phyloP scores from a whole-genome alignment of 2,113 vertebrate species.

The Podarcis muralis region DNA sequence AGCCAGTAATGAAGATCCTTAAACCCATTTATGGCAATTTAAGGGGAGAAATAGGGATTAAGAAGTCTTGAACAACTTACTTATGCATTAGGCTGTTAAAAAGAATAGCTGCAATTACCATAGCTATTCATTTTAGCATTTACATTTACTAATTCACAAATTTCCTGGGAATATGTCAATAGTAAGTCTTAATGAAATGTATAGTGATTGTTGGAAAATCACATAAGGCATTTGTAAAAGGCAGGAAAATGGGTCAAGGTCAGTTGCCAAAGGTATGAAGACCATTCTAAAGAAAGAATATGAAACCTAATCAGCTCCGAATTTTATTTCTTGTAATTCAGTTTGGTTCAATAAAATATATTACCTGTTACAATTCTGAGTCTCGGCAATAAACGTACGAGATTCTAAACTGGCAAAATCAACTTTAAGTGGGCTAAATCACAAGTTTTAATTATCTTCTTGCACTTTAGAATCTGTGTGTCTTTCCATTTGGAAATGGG shows the following conservation, averaged over 20 bases:
- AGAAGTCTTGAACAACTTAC: not conserved
- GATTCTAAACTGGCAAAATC: not conserved
- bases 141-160: not conserved
- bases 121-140: not conserved
- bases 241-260: constrained; percentile 16
- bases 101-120: not conserved
- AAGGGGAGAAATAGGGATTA: not conserved
- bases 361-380: constrained; percentile 6
- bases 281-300: not conserved
- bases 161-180: not conserved
- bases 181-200: not conserved
- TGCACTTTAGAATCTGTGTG: not conserved
- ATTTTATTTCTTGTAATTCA: constrained; percentile 5
- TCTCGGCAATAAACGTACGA: constrained; percentile 18
- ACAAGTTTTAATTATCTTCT: not conserved
- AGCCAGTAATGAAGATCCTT: not conserved
- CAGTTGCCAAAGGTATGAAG: not conserved
- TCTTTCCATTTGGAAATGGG: not conserved
- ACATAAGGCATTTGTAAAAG: not conserved
- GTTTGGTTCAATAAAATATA: constrained; percentile 20
- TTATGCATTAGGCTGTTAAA: not conserved
- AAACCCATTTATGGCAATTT: not conserved
- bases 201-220: not conserved
- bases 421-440: not conserved
- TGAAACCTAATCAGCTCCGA: constrained; percentile 23